Conservation (phyloP, 2,888 invertebrate species). For the Nomada ruficornis region DNA sequence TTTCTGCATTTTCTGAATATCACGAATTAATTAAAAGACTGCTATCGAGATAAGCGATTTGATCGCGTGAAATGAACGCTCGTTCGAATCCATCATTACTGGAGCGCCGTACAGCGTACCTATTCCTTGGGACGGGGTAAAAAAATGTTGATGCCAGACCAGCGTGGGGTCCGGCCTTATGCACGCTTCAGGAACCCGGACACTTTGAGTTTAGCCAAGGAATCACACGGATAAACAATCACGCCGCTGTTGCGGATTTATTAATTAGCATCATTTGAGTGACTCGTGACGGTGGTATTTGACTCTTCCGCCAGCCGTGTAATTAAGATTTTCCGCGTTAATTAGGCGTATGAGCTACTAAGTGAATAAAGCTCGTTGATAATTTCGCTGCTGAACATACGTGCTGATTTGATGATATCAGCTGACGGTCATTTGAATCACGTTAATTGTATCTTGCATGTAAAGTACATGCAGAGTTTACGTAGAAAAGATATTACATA, state of each 20-base stretch:
- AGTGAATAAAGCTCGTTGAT: conserved; percentile 8
- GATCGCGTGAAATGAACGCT: conserved; percentile 54
- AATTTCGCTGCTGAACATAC: conserved; percentile 4
- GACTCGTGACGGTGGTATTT: conserved; percentile 3
- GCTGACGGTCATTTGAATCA: conserved; percentile 35
- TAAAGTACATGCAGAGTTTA: no score
- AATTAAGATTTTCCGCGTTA: conserved; percentile 48
- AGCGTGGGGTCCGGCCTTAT: conserved; percentile 77
- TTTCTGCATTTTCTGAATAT: not conserved
- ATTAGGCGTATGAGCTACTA: conserved; percentile 30
- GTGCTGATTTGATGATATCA: conserved; percentile 17
- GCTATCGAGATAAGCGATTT: conserved; percentile 27
- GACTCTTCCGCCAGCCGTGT: not conserved
- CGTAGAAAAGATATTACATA: no score
- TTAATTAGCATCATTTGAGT: conserved; percentile 58
- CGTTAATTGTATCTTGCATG: conserved; percentile 18
- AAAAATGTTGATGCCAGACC: conserved; percentile 75
- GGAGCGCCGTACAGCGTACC: conserved; percentile 66
- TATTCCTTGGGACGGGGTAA: conserved; percentile 72
- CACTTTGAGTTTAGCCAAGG: conserved; percentile 69
- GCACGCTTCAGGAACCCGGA: conserved; percentile 75
- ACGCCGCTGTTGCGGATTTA: conserved; percentile 44
- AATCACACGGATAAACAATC: conserved; percentile 69
- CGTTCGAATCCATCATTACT: conserved; percentile 75
- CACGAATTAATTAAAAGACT: not conserved